phyloP scores from a whole-genome alignment of 2,888 invertebrate genomes.

The Portevinia maculata region DNA sequence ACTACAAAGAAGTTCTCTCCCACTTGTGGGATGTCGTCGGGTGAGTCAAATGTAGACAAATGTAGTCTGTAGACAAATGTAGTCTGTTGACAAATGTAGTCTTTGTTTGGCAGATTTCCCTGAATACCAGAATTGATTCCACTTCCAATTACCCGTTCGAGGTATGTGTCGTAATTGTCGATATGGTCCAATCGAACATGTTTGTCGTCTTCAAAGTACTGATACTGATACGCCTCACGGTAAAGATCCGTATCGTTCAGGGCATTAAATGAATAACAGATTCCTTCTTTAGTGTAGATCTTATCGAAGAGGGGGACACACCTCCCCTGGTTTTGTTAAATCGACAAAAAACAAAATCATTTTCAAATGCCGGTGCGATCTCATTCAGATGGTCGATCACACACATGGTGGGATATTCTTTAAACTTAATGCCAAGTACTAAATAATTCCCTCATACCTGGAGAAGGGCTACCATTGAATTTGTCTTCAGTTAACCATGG shows the following conservation, averaged over 20 bases:
- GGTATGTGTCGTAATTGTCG: conserved; percentile 86
- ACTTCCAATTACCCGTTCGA: conserved; percentile 87
- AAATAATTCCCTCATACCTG: conserved; percentile 29
- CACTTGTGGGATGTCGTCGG: conserved; percentile 80
- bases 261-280: conserved; percentile 43
- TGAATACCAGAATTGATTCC: conserved; percentile 87
- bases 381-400: conserved; percentile 5
- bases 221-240: conserved; percentile 20
- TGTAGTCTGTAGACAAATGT: conserved; percentile 85
- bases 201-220: conserved; percentile 8
- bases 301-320: conserved; percentile 19
- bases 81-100: conserved; percentile 87
- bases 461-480: conserved; percentile 35
- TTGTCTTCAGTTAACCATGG: conserved; percentile 9
- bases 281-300: conserved; percentile 36
- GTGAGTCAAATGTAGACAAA: conserved; percentile 83
- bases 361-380: neutral
- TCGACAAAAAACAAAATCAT: neutral
- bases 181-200: neutral
- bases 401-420: neutral
- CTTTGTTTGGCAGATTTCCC: conserved; percentile 85
- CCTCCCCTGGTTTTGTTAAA: neutral
- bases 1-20: conserved; percentile 88
- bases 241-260: conserved; percentile 34
- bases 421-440: neutral